Evolutionary conservation across 2,797 vertebrate species (phyloP).

Genomic region (Clamator glandarius): DNA sequence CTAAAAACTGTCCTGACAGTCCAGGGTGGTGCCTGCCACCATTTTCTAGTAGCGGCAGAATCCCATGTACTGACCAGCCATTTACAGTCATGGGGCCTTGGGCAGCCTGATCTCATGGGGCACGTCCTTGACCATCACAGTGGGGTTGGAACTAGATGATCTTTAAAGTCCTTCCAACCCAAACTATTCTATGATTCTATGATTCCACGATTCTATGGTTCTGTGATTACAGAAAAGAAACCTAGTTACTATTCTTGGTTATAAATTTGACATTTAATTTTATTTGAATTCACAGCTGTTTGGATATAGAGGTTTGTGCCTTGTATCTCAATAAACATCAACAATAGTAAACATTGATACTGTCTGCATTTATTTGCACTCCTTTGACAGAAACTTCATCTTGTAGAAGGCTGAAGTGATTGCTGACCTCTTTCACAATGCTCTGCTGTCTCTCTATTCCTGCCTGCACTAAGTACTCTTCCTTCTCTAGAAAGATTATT

Average conservation of each 20-base stretch:
- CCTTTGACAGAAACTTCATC: neutral
- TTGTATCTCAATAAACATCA: neutral
- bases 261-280: neutral
- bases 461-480: neutral
- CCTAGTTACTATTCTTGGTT: neutral
- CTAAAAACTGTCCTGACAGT: neutral
- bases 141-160: too few relatives aligned
- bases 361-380: neutral
- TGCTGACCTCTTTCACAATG: neutral
- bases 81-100: too few relatives aligned
- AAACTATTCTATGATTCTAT: too few relatives aligned
- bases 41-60: neutral
- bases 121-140: too few relatives aligned
- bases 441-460: neutral
- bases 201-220: too few relatives aligned
- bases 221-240: neutral
- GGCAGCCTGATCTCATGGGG: too few relatives aligned
- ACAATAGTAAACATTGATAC: neutral
- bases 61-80: neutral
- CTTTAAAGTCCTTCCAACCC: too few relatives aligned
- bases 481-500: neutral
- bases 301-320: neutral
- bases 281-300: neutral
- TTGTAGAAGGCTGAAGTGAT: neutral
- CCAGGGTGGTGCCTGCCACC: neutral